Base-by-base conservation (phyloP, 1,140 invertebrate species). In the Panagrolaimus sp. region DNA sequence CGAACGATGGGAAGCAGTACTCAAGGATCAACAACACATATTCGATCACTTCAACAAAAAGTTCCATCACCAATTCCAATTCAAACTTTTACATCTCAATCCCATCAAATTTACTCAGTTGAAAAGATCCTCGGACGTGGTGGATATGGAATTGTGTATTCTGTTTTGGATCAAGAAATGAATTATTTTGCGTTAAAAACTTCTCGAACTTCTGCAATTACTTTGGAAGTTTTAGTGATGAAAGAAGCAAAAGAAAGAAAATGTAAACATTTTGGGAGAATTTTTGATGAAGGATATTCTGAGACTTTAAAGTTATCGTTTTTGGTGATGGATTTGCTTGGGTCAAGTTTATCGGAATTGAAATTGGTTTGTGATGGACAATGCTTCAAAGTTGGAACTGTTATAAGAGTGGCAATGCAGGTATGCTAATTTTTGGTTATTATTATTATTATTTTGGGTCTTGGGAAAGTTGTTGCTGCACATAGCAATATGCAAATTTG, bases 141-240 rank as follows among this genome's bases (percentile, higher is more conserved):
- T 10, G 52, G 52, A 26, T 58, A 58, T 28, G 52, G 52, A 4
- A 8, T 58, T 58, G 52, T 58, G 2, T 58, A 58, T 58, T 21
- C 52, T 28, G 52, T 58, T 21, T 21, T 58, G 2, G 52, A 58
- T 26, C 21, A 21, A 14, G 52, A 58, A 8, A 58, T 58, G 52
- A 58, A 58, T 24, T 58, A n/a, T 1, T 58, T 21, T 26, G 52
- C 52, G 10, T 14, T 58, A 24, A 58, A 58, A 58, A 58, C 52
- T 5, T 21, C 21, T 21, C 52, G 52, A n/a, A n/a, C 52, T 1
- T 21, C 15, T 12, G 52, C 52, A 1, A 28, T 58, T 28, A 12
- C 52, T 5, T 12, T 21, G 3, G 52, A 58, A 28, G 5, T 58
- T 0, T 21, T n/a, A 4, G 52, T 58, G 2, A 26, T 58, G 17